phyloP scores from a whole-genome alignment of 2,888 invertebrate species.

The Troides helena region DNA sequence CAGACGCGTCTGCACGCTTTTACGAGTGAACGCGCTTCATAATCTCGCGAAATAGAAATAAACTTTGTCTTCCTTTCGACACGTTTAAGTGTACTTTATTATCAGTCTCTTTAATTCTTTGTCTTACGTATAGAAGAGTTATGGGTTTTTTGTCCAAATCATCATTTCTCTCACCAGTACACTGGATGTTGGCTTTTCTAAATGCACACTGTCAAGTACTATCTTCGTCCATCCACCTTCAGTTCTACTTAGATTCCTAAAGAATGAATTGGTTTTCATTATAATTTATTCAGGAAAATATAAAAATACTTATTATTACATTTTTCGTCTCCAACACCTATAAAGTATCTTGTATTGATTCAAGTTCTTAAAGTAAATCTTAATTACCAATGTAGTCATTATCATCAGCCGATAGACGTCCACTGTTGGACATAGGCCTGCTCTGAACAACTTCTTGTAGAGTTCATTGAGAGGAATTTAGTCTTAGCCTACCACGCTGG shows the following conservation, averaged over 20 bases:
- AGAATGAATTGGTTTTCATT: too few species aligned
- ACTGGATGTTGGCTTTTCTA: background rate
- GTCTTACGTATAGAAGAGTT: background rate
- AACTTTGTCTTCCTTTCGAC: conserved; percentile 21
- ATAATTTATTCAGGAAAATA: too few species aligned
- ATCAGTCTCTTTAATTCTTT: conserved; percentile 2
- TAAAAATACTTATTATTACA: background rate
- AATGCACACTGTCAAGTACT: background rate
- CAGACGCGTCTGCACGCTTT: conserved; percentile 29
- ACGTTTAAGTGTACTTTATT: conserved; percentile 10
- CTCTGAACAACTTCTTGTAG: background rate
- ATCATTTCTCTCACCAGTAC: background rate
- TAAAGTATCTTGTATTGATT: background rate
- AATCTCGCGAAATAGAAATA: conserved; percentile 17
- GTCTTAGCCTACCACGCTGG: too few species aligned
- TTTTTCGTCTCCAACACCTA: background rate
- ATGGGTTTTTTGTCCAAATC: background rate
- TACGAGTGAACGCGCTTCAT: conserved; percentile 12
- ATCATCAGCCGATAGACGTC: background rate
- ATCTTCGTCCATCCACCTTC: too few species aligned
- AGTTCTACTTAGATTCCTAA: too few species aligned
- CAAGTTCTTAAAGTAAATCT: background rate
- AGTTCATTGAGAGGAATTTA: too few species aligned
- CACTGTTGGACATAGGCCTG: background rate
- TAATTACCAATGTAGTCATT: background rate